Conservation (phyloP, 2,888 invertebrate genomes). For the Scelioninae gen. 2 region DNA sequence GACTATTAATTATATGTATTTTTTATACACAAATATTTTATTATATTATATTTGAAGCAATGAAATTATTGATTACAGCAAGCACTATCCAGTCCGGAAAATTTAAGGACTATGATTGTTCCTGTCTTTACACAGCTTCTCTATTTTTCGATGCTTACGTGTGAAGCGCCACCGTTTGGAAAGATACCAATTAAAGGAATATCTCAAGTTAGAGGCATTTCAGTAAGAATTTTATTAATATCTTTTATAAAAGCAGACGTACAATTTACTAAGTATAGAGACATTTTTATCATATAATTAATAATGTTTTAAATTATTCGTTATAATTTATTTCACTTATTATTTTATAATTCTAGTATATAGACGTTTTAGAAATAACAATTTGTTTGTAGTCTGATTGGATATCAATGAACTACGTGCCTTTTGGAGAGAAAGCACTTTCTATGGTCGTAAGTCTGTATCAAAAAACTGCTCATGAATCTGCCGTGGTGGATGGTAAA, state of each 20-base stretch:
- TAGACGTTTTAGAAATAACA: not conserved
- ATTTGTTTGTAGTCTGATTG: constrained; percentile 79
- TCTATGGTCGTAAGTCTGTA: constrained; percentile 86
- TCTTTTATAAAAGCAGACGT: too few species aligned
- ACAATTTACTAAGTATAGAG: too few species aligned
- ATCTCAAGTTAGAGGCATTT: constrained; percentile 72
- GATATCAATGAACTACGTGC: constrained; percentile 88
- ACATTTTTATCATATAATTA: too few species aligned
- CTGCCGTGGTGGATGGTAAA: constrained; percentile 83
- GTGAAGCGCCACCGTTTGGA: constrained; percentile 79
- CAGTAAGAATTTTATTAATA: too few species aligned
- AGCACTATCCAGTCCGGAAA: constrained; percentile 78
- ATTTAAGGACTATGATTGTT: constrained; percentile 81
- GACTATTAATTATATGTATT: not conserved
- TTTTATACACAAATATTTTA: not conserved
- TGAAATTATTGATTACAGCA: constrained; percentile 74
- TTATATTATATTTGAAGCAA: not conserved
- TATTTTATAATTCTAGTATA: not conserved
- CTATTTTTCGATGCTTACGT: constrained; percentile 83
- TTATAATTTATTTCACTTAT: too few species aligned
- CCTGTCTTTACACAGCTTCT: constrained; percentile 82
- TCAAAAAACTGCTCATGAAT: constrained; percentile 83
- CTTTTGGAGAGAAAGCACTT: constrained; percentile 89
- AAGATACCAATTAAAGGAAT: constrained; percentile 78
- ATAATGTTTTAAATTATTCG: too few species aligned